Evolutionary conservation across 2,888 invertebrate species (phyloP), one percentile per base, ranked within the genome.

Genomic region (Synergus itoensis): DNA sequence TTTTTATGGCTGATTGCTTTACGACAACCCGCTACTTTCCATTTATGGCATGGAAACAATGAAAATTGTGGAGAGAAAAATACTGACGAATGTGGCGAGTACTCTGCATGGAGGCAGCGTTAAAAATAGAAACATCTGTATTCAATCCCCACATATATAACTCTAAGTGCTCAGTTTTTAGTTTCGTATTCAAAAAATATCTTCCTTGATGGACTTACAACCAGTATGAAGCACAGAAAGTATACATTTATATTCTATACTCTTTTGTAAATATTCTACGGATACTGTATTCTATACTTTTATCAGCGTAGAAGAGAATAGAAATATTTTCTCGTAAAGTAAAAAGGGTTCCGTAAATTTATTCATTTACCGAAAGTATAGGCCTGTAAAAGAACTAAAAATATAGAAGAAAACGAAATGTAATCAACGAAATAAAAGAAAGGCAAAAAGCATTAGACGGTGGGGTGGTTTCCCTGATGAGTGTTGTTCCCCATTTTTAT

Each of bases 331-430:
- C 57, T 57, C 57, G 9, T 18, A 57, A 57, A 57, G 45, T 48
- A 18, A 57, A 57, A 57, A 57, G 18, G 57, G 18, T 57, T 57
- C n/a, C n/a, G 9, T n/a, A n/a, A n/a, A 53, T 53, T n/a, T 18
- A 18, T 53, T 9, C 18, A 57, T 57, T 57, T 57, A 11, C 2
- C 18, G 57, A 11, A 57, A 18, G 57, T 11, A n/a, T 18, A 57
- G 18, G 18, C 18, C 11, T n/a, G 18, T 57, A 57, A 57, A 57
- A 57, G 57, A 57, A 9, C 18, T 57, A 57, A 57, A 57, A 57
- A 57, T 57, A 57, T 18, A 57, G 18, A 57, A 57, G 57, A 57
- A 57, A 57, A 18, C 57, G 57, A 57, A 57, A 57, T 57, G 57
- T 57, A 57, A 57, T 57, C 57, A 57, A 57, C 57, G 57, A 57